Percentiles rank a stretch among this genome's conserved stretches.
These are phyloP conservation scores for Tenodera sinensis DNA, from an alignment of 2,888 invertebrate species.

Conservation along the genomic window DNA sequence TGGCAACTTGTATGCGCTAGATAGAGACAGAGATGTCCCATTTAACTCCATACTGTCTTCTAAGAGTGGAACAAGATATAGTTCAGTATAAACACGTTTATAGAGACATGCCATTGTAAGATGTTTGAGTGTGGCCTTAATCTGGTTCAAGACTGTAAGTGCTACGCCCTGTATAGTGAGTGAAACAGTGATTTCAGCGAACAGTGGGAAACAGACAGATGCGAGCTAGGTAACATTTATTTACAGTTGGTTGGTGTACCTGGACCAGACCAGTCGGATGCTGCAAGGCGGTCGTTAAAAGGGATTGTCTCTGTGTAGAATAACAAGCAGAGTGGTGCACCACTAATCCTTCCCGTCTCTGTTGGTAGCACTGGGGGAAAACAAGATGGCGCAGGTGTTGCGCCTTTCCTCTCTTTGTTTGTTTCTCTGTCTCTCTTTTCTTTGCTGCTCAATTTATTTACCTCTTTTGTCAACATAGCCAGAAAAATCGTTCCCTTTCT, in stretches of 20 bases:
- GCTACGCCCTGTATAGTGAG: no score
- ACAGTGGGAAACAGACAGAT: no score
- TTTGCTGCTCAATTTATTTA: background rate
- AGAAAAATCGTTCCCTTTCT: background rate
- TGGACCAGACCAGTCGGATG: background rate
- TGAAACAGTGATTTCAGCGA: no score
- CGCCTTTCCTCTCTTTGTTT: background rate
- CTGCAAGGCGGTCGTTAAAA: background rate
- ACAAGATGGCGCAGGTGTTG: background rate
- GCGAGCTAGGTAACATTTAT: no score
- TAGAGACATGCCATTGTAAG: no score
- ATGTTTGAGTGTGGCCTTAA: no score
- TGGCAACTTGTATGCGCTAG: no score
- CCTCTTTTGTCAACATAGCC: background rate
- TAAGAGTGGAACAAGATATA: no score
- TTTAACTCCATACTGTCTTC: no score
- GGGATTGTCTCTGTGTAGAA: conserved; percentile 2
- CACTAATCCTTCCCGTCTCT: background rate
- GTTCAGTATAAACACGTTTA: no score
- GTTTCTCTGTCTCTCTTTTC: background rate
- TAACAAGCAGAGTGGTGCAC: background rate
- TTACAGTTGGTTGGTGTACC: background rate
- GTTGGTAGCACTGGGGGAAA: background rate
- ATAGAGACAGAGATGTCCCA: no score
- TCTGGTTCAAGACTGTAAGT: no score